phyloP scores from a whole-genome alignment of 2,113 vertebrate species.

The Oryzias celebensis region DNA sequence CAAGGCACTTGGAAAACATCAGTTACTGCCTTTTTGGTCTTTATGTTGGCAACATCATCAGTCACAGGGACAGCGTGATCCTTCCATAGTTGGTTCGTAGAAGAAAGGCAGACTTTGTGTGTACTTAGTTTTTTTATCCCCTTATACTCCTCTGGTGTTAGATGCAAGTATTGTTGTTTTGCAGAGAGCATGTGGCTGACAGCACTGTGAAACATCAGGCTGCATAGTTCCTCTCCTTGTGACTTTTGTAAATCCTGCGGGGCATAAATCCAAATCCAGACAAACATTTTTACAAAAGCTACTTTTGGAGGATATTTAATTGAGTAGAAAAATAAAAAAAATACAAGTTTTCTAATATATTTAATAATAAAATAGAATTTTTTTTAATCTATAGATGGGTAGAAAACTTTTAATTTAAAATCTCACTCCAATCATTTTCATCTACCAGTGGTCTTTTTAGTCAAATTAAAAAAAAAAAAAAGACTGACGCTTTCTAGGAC shows the following conservation, averaged over 20 bases:
- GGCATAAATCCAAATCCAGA: slow-evolving; percentile 10
- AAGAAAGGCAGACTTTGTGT: slow-evolving; percentile 29
- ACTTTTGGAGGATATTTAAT: too few relatives aligned
- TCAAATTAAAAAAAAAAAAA: too few relatives aligned
- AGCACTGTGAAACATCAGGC: slow-evolving; percentile 46
- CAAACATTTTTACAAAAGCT: too few relatives aligned
- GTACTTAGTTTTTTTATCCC: slow-evolving; percentile 17
- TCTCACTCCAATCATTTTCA: too few relatives aligned
- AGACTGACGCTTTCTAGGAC: too few relatives aligned
- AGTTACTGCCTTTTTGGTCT: slow-evolving; percentile 38
- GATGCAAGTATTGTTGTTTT: slow-evolving; percentile 33
- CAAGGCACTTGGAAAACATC: slow-evolving; percentile 58
- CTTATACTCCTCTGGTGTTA: slow-evolving; percentile 12
- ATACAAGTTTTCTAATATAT: too few relatives aligned
- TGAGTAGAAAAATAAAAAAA: too few relatives aligned
- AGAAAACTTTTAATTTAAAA: too few relatives aligned
- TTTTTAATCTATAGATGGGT: too few relatives aligned
- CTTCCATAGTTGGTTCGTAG: slow-evolving; percentile 28
- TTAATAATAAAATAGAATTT: too few relatives aligned
- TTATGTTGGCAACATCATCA: slow-evolving; percentile 43
- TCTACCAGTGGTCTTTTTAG: too few relatives aligned
- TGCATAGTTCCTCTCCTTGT: slow-evolving; percentile 13
- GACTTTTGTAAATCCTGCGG: slow-evolving; percentile 26
- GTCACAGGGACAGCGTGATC: slow-evolving; percentile 40
- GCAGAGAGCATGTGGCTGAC: slow-evolving; percentile 34